Evolutionary conservation across 2,797 vertebrate genomes (phyloP).

Genomic region (Scleropages formosus): DNA sequence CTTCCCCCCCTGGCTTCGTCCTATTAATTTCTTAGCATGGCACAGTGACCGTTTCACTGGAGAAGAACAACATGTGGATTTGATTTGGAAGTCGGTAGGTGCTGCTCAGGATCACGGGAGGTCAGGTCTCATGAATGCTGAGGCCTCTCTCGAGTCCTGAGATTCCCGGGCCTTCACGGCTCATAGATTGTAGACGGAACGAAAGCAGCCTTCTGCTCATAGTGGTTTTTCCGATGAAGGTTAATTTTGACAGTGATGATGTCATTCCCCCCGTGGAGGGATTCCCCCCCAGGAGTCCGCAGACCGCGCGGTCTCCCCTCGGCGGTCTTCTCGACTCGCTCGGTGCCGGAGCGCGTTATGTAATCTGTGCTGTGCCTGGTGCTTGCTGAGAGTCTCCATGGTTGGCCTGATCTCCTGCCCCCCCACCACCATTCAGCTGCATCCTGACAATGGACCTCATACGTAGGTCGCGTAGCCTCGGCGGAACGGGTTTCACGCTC

Average conservation of each 20-base stretch:
- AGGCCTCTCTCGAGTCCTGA: too few relatives aligned
- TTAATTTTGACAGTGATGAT: too few relatives aligned
- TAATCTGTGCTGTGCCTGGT: neutral
- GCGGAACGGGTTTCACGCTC: too few relatives aligned
- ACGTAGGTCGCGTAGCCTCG: too few relatives aligned
- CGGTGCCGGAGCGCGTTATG: neutral
- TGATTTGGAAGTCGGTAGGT: neutral
- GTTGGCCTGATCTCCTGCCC: neutral
- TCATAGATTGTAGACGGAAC: neutral
- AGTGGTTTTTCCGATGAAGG: neutral
- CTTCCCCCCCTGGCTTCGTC: too few relatives aligned
- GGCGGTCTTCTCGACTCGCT: neutral
- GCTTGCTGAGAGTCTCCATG: neutral
- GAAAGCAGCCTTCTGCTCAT: neutral
- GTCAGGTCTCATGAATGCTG: too few relatives aligned
- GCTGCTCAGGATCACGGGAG: too few relatives aligned
- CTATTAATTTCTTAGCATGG: too few relatives aligned
- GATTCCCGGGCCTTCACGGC: too few relatives aligned
- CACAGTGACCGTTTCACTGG: too few relatives aligned
- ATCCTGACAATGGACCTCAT: neutral
- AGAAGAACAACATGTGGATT: too few relatives aligned
- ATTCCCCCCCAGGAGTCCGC: neutral
- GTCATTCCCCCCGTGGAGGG: neutral
- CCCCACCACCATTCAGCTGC: neutral
- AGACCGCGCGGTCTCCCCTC: too few relatives aligned